Conservation (phyloP, 2,113 vertebrate genomes). For the Cavia porcellus region DNA sequence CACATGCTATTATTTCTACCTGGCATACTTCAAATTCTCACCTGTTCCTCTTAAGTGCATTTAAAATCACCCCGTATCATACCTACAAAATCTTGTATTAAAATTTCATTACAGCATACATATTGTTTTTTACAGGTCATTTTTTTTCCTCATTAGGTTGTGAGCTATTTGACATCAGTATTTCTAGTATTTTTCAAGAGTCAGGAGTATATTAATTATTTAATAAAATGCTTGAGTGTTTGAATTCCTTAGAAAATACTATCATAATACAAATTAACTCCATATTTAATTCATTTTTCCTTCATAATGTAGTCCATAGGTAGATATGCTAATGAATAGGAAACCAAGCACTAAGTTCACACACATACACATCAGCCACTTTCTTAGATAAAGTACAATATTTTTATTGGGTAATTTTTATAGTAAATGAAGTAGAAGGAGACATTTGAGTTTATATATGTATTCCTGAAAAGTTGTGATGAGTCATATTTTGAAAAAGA, state of each 20-base stretch:
- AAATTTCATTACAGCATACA: background rate
- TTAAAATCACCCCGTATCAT: conserved; percentile 8
- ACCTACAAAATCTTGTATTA: background rate
- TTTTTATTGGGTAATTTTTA: conserved; percentile 62
- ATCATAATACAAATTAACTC: background rate
- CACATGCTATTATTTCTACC: background rate
- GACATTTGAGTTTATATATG: background rate
- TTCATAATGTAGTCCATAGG: background rate
- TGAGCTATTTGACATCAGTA: conserved; percentile 2
- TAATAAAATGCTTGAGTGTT: conserved; percentile 18
- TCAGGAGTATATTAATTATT: background rate
- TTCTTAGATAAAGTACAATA: background rate
- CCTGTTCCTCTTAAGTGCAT: background rate
- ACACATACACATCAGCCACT: background rate
- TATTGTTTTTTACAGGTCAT: conserved; percentile 3
- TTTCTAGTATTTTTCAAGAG: background rate
- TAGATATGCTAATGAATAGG: conserved; percentile 51
- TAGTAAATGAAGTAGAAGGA: background rate
- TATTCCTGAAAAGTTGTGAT: conserved; percentile 6
- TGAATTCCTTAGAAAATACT: conserved; percentile 33
- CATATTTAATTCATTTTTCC: background rate
- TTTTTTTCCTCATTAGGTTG: background rate
- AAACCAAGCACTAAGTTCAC: background rate
- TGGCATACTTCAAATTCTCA: background rate
- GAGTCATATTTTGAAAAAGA: conserved; percentile 48